These are phyloP conservation scores for Rhynchomys soricoides DNA, from an alignment of 2,113 vertebrate species.

Conservation along the genomic window DNA sequence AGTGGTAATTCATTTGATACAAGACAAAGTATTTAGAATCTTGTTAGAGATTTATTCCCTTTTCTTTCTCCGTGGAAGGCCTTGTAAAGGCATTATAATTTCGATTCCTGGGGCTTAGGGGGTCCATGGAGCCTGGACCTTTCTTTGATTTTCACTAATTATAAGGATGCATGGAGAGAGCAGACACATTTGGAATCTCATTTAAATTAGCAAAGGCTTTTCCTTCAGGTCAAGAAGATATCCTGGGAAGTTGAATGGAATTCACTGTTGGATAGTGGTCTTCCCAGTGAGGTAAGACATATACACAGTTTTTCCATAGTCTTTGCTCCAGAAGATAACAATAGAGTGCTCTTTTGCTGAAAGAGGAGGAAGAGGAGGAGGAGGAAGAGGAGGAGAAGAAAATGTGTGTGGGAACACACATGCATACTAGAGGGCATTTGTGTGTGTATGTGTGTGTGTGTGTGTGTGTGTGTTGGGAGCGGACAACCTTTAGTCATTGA, in stretches of 20 bases:
- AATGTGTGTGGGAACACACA: not conserved
- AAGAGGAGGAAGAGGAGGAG: not conserved
- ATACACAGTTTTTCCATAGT: not conserved
- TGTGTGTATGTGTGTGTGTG: not conserved
- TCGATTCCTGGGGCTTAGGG: not conserved
- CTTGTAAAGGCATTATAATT: conserved; percentile 31
- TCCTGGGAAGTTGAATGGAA: not conserved
- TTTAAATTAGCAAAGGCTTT: conserved; percentile 15
- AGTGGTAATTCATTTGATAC: conserved; percentile 35
- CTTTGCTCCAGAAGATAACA: not conserved
- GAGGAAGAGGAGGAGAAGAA: not conserved
- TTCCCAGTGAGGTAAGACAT: conserved; percentile 44
- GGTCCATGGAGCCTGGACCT: not conserved
- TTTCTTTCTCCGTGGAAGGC: not conserved
- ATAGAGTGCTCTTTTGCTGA: not conserved
- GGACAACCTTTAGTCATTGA: not conserved
- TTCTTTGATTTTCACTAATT: conserved; percentile 35
- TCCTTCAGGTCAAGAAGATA: conserved; percentile 34
- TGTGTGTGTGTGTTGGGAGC: not conserved
- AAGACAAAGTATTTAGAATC: conserved; percentile 52
- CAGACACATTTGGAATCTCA: not conserved
- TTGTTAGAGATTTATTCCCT: not conserved
- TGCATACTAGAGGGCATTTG: too few relatives aligned
- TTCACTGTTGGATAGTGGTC: not conserved
- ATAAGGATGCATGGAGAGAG: conserved; percentile 17